phyloP scores from a whole-genome alignment of 2,888 invertebrate species.

The Volucella bombylans region DNA sequence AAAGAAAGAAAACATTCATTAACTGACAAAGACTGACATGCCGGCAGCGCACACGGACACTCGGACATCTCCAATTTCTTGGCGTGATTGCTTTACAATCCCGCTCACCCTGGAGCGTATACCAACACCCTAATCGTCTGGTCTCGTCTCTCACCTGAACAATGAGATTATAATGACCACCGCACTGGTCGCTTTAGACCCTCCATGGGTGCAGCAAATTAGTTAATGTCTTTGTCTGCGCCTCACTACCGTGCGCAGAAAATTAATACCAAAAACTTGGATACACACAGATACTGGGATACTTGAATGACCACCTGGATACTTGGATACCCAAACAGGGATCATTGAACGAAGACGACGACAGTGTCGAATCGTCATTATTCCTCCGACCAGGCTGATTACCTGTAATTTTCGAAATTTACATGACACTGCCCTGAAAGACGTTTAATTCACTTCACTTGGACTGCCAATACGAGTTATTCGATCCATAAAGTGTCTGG shows the following conservation, averaged over 20 bases:
- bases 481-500: constrained; percentile 31
- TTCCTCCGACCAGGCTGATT: constrained; percentile 45
- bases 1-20: constrained; percentile 54
- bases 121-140: background rate
- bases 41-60: constrained; percentile 28
- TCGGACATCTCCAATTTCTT: constrained; percentile 28
- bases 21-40: constrained; percentile 42
- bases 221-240: constrained; percentile 56
- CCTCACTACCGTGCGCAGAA: constrained; percentile 21
- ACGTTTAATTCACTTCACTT: constrained; percentile 62
- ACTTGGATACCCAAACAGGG: background rate
- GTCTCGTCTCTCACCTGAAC: background rate
- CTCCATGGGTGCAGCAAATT: constrained; percentile 30
- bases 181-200: constrained; percentile 13
- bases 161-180: constrained; percentile 45
- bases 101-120: background rate
- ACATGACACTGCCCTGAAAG: constrained; percentile 46
- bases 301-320: no score
- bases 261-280: constrained; percentile 3
- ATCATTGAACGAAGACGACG: constrained; percentile 33
- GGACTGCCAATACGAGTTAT: constrained; percentile 63
- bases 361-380: constrained; percentile 43
- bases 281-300: no score
- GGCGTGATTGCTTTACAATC: constrained; percentile 15
- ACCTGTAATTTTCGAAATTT: constrained; percentile 62